These are phyloP conservation scores for Sepioteuthis lessoniana DNA, from an alignment of 2,888 invertebrate species.

Conservation along the genomic window DNA sequence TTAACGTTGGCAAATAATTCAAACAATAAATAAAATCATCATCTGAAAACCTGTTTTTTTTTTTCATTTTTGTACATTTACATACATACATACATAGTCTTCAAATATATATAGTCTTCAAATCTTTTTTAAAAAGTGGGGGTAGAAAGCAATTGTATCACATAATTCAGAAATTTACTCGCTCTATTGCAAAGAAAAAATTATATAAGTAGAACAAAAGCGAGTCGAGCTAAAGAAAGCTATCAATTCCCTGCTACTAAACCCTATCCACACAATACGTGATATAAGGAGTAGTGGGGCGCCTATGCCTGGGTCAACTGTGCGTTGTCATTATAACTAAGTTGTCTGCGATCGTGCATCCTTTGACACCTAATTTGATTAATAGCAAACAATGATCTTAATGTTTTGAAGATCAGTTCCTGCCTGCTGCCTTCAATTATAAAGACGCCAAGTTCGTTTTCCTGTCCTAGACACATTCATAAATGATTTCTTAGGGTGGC, in stretches of 20 bases:
- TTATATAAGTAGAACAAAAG: not conserved
- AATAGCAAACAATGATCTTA: constrained; percentile 13
- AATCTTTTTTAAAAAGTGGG: not conserved
- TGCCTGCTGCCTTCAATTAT: constrained; percentile 21
- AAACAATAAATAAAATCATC: no score
- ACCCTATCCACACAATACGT: not conserved
- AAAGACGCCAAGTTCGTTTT: not conserved
- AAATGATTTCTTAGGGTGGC: not conserved
- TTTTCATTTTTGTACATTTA: no score
- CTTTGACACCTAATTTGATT: constrained; percentile 33
- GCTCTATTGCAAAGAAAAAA: not conserved
- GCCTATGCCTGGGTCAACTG: not conserved
- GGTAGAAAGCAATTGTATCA: not conserved
- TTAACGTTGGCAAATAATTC: no score
- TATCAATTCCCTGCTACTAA: not conserved
- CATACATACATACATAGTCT: no score
- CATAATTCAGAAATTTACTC: not conserved
- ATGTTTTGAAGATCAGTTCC: constrained; percentile 23
- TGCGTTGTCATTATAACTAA: not conserved
- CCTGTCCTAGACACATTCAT: constrained; percentile 8
- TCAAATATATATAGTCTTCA: no score
- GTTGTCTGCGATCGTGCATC: constrained; percentile 9
- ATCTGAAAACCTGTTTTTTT: no score
- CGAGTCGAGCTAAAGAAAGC: not conserved
- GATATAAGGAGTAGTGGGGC: not conserved